Evolutionary conservation across 1,140 invertebrate species (phyloP).

Genomic region (Musca vetustissima): DNA sequence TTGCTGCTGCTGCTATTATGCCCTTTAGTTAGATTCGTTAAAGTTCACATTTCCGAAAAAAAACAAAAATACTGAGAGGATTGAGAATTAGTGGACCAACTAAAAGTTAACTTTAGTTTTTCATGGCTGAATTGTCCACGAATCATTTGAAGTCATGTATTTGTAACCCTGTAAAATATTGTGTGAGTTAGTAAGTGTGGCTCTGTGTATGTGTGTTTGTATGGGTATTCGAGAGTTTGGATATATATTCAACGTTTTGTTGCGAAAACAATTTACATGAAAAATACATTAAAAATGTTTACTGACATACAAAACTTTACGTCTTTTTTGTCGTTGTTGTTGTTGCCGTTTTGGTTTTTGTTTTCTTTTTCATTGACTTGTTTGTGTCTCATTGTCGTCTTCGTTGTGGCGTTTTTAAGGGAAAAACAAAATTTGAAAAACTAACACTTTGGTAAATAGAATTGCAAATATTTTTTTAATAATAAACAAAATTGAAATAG

Average conservation of each 20-base stretch:
- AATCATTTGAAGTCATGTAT: neutral
- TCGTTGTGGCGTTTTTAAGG: neutral
- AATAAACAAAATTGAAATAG: neutral
- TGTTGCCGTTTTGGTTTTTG: neutral
- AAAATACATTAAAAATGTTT: conserved; percentile 25
- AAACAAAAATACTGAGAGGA: neutral
- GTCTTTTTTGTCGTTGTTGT: conserved; percentile 4
- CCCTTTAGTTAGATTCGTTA: neutral
- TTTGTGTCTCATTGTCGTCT: neutral
- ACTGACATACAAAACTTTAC: conserved; percentile 21
- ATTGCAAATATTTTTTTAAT: neutral
- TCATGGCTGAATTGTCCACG: conserved; percentile 6
- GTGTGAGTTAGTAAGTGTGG: conserved; percentile 6
- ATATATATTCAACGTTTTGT: conserved; percentile 13
- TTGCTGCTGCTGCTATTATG: neutral
- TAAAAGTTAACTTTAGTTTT: conserved; percentile 25
- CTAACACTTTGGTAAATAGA: neutral
- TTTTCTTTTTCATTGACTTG: neutral
- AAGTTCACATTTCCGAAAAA: neutral
- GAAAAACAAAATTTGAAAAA: neutral
- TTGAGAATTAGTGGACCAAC: neutral
- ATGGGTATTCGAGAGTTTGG: neutral
- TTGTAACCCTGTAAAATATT: conserved; percentile 4
- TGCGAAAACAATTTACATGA: conserved; percentile 24
- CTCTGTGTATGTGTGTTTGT: neutral